phyloP scores from a whole-genome alignment of 2,113 vertebrate species.

The Syrrhaptes paradoxus region DNA sequence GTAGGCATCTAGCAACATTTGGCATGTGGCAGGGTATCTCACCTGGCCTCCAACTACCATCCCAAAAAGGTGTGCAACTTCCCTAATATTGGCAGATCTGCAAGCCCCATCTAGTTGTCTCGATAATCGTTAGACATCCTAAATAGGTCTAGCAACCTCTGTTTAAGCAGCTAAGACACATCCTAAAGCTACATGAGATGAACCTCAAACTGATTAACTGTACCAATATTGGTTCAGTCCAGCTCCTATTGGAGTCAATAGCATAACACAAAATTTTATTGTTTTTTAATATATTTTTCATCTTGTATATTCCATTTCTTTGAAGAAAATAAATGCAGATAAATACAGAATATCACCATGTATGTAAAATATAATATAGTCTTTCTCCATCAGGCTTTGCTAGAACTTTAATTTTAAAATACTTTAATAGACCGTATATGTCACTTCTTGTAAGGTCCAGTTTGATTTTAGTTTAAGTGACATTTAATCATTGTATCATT shows the following conservation, averaged over 20 bases:
- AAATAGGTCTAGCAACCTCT: background rate
- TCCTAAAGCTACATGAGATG: background rate
- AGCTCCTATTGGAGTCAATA: background rate
- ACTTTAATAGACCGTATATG: background rate
- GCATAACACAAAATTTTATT: accelerated
- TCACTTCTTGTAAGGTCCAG: constrained; percentile 2
- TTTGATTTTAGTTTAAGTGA: constrained; percentile 28
- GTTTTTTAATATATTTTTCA: background rate
- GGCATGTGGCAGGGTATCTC: background rate
- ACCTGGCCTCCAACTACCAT: background rate
- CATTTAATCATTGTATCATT: constrained; percentile 3
- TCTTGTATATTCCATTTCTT: background rate
- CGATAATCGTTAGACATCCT: background rate
- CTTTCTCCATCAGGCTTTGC: background rate
- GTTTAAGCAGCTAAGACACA: background rate
- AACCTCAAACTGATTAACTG: background rate
- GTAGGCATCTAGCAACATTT: background rate
- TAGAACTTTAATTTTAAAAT: background rate
- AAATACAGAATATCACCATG: background rate
- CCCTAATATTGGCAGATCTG: accelerated
- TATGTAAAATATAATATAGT: background rate
- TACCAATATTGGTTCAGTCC: background rate
- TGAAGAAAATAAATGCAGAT: background rate
- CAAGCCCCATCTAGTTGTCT: too few relatives aligned
- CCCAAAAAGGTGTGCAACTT: background rate